Evolutionary conservation across 2,888 invertebrate genomes (phyloP), one percentile per base, ranked within the genome.

Genomic region (Phengaris arion): DNA sequence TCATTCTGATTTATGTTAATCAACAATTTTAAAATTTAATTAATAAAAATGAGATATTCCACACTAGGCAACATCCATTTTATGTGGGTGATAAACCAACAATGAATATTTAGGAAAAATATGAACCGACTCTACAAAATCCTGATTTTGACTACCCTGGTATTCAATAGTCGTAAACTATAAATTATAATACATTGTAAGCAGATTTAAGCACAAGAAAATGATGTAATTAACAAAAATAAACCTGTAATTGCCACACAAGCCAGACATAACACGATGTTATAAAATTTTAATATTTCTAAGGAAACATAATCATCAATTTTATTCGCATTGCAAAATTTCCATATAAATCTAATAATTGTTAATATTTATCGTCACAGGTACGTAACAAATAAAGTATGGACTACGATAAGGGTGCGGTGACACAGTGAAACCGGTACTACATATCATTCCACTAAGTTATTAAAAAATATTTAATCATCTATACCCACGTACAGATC

Each of bases 401-500:
- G 82, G 82, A 82, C 77, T 80, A 79, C 81, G 80, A 79, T 80
- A 77, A 79, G 81, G 83, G 81, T 86, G 85, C 87, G 88, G 90
- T 86, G 91, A 91, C 90, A 90, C 85, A 86, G 80, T 80, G 68
- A 35, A 74, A 92, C 92, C 92, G 90, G 92, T 90, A 90, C 85
- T 82, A 84, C 85, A 88, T 87, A 68, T 54, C 46, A 75, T 68
- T 64, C 88, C 85, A 89, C 88, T 86, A 88, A 89, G 88, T 87
- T 85, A 82, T 70, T 84, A 80, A 82, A 82, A 86, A 87, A 89
- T 85, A 84, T 87, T 83, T 85, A 87, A 72, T 54, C 54, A 72
- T 72, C 88, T 88, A 84, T 85, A 89, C 91, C 91, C 91, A 90
- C 91, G 88, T 89, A 88, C 84, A 84, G 82, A 90, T 89, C 85